Evolutionary conservation across 92 coral and sea anemone genomes (phyloP).

Genomic region (Hydrozoanthus gracilis): DNA sequence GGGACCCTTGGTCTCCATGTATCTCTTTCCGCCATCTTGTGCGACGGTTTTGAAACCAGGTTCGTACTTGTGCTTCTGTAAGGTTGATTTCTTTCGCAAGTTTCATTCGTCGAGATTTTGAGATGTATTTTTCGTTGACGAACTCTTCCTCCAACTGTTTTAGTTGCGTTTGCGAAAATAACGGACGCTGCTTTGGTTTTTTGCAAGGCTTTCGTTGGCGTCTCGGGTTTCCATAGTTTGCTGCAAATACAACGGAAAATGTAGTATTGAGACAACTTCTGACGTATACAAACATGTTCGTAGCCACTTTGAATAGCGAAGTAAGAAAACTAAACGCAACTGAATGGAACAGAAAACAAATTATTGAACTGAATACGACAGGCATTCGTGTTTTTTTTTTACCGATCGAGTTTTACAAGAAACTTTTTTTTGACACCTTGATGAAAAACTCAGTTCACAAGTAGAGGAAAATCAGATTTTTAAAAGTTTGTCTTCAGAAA

Average conservation of each 20-base stretch:
- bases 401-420: no score
- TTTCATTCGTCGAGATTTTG: constrained; percentile 81
- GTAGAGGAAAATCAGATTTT: no score
- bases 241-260: constrained; percentile 49
- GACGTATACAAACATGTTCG: no score
- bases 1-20: constrained; percentile 67
- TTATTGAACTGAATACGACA: no score
- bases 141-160: constrained; percentile 86
- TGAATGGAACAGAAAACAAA: no score
- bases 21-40: constrained; percentile 93
- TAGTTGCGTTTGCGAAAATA: constrained; percentile 84
- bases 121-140: constrained; percentile 83
- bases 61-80: constrained; percentile 90
- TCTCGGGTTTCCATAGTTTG: constrained; percentile 77
- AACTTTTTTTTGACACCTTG: no score
- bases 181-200: constrained; percentile 88
- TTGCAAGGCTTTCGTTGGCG: constrained; percentile 78
- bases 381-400: no score
- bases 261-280: background rate
- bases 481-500: no score
- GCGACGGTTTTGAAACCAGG: constrained; percentile 91
- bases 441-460: no score
- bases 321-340: no score
- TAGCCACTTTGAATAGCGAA: no score
- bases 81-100: constrained; percentile 81